Evolutionary conservation across 2,113 vertebrate species (phyloP).

Genomic region (Crotophaga sulcirostris): DNA sequence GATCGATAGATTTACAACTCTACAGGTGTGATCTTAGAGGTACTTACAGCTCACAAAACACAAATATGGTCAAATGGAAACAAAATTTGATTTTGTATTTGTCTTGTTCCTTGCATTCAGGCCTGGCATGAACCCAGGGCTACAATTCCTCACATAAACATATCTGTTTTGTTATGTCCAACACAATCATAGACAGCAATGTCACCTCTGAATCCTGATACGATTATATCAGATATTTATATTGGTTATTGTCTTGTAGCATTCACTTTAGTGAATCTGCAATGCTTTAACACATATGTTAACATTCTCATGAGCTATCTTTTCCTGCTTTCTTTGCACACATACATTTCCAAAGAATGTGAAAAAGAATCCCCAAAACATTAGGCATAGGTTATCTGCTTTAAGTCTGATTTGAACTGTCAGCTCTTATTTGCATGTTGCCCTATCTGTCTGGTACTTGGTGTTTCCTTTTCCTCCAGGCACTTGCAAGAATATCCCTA

Average conservation of each 20-base stretch:
- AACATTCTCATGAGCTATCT: not conserved
- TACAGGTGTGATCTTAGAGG: not conserved
- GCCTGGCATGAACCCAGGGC: not conserved
- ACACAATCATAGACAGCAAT: not conserved
- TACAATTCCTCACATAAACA: not conserved
- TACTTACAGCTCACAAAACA: not conserved
- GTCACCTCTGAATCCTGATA: not conserved
- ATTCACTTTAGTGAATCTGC: not conserved
- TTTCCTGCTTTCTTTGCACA: not conserved
- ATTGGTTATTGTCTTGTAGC: not conserved
- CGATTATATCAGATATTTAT: not conserved
- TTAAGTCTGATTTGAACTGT: not conserved
- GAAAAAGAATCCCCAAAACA: not conserved
- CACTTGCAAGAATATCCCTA: not conserved
- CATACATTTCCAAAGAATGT: not conserved
- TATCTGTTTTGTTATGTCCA: not conserved
- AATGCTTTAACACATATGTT: not conserved
- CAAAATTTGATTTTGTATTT: not conserved
- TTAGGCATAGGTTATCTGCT: not conserved
- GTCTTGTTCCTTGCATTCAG: not conserved
- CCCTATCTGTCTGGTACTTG: not conserved
- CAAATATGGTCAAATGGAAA: not conserved
- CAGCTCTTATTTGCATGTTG: not conserved
- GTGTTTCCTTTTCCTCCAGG: not conserved
- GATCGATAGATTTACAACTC: not conserved